Conservation (phyloP, 2,888 invertebrate genomes). For the Meta bourneti region DNA sequence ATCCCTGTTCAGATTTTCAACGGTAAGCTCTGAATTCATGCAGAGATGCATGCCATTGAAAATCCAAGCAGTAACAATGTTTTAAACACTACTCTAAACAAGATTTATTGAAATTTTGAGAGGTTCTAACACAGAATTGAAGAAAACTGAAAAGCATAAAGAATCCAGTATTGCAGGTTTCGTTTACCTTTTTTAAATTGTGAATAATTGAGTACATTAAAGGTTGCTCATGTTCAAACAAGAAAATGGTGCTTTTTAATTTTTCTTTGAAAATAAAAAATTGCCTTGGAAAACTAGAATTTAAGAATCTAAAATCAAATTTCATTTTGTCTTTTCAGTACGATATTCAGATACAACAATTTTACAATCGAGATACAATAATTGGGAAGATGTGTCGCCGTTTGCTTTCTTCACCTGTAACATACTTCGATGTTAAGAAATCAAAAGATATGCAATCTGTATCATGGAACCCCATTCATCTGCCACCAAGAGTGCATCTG, state of each 20-base stretch:
- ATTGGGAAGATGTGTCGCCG: constrained; percentile 85
- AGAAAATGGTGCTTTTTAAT: too few species aligned
- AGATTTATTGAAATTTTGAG: too few species aligned
- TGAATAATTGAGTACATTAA: too few species aligned
- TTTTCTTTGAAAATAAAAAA: neutral
- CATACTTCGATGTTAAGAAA: constrained; percentile 85
- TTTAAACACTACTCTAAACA: too few species aligned
- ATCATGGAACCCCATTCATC: constrained; percentile 83
- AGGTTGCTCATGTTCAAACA: neutral
- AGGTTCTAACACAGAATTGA: too few species aligned
- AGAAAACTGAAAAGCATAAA: too few species aligned
- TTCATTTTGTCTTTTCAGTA: constrained; percentile 83
- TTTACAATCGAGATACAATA: constrained; percentile 86
- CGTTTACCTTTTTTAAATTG: too few species aligned
- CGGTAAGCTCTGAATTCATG: too few species aligned
- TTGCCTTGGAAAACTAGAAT: neutral
- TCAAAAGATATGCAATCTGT: constrained; percentile 83
- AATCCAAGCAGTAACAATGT: too few species aligned
- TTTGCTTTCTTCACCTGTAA: constrained; percentile 84
- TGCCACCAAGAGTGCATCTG: constrained; percentile 87
- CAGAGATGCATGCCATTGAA: too few species aligned
- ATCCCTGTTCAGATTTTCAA: too few species aligned
- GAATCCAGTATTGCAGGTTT: too few species aligned
- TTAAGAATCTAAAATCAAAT: neutral
- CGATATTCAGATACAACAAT: constrained; percentile 84